Percentiles rank a stretch among this genome's conserved stretches.
Evolutionary conservation across 2,888 invertebrate genomes (phyloP).

Genomic region (Halictus ligatus): DNA sequence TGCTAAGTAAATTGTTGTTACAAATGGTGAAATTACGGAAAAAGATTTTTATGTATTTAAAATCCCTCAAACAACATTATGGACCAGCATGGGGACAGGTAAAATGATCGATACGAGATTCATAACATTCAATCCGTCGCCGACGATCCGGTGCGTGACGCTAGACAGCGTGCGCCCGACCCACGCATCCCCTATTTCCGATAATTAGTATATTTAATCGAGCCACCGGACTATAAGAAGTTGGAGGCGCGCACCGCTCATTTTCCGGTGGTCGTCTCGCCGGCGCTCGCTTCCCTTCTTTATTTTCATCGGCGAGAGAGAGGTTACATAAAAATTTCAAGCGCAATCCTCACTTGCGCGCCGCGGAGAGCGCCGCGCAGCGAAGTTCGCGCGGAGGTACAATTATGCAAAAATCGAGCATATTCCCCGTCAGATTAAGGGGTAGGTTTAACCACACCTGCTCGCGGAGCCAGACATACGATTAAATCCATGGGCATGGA

Average conservation of each 20-base stretch:
- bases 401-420: constrained; percentile 81
- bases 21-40: no score
- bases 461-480: constrained; percentile 66
- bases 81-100: neutral
- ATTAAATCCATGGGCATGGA: constrained; percentile 72
- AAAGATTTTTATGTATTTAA: no score
- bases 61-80: no score
- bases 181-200: neutral
- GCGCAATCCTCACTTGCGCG: constrained; percentile 46
- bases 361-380: constrained; percentile 28
- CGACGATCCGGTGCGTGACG: neutral
- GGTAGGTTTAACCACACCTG: constrained; percentile 78
- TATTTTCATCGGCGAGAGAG: constrained; percentile 6
- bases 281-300: neutral
- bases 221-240: neutral
- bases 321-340: constrained; percentile 34
- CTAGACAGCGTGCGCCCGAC: neutral
- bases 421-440: constrained; percentile 79
- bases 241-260: neutral
- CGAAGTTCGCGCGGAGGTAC: constrained; percentile 61
- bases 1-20: no score
- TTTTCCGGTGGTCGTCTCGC: neutral
- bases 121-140: neutral
- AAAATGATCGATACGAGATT: neutral
- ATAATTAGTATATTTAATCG: constrained; percentile 3